Evolutionary conservation across 2,113 vertebrate species (phyloP), one percentile per base, ranked within the genome.

Genomic region (Catagonus wagneri): DNA sequence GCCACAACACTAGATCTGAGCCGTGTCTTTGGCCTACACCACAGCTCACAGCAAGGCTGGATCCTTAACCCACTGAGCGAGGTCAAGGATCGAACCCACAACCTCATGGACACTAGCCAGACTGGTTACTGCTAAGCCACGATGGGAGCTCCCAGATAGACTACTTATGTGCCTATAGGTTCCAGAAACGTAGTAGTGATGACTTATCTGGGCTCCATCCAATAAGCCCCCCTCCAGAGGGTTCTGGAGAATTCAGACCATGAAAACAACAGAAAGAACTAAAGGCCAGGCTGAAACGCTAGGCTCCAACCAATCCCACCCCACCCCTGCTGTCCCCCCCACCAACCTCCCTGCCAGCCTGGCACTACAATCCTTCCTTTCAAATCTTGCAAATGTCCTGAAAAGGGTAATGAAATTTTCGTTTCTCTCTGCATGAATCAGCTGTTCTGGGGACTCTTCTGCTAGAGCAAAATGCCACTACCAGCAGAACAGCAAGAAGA

Each of bases 361-460:
- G 71, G 90, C 85, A 27, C 50, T 32, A 50, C 80, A 34, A 71
- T 15, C 66, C 39, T 90, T 79, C 83, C 74, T 78, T 85, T 83
- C 81, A 83, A 94, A 90, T 78, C 84, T 63, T 83, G 76, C 96
- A 90, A 84, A 96, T 93, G 61, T 83, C 88, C 66, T 63, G 86
- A 39, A 92, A 90, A 27, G 11, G 36, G 71, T 66, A 89, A 85
- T 74, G 92, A 92, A 76, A 92, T 93, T 56, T 96, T 84, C 87
- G 52, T 88, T 86, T 95, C 75, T 92, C 78, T 78, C 96, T 79
- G 16, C 61, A 8, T 19, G 36, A 65, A 61, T 89, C 80, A 66
- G 83, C 92, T 94, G 56, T 94, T 66, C 95, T 80, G 4, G 12
- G 60, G 61, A 81, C 75, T 83, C 74, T 86, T 80, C 80, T 83